phyloP scores from a whole-genome alignment of 2,113 vertebrate species.

The Canis aureus region DNA sequence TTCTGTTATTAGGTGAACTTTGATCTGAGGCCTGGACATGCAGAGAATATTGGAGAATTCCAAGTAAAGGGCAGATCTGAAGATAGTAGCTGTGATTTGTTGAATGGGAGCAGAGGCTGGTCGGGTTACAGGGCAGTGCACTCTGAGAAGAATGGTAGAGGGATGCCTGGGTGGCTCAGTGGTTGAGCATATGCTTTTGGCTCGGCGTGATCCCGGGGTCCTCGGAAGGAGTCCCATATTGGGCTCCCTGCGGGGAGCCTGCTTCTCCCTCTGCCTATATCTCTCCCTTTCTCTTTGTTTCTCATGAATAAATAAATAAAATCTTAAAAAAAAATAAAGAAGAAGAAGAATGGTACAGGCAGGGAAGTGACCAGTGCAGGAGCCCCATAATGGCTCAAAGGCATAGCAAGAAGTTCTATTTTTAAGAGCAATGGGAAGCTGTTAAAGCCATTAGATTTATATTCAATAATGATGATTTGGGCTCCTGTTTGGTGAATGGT shows the following conservation, averaged over 20 bases:
- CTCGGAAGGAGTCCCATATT: too few species aligned
- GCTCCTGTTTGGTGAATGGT: not conserved
- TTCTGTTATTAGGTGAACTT: not conserved
- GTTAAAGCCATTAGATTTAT: not conserved
- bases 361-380: too few species aligned
- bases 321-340: too few species aligned
- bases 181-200: too few species aligned
- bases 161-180: too few species aligned
- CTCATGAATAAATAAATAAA: too few species aligned
- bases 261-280: too few species aligned
- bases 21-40: not conserved
- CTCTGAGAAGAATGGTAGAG: not conserved
- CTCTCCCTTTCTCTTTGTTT: too few species aligned
- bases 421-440: not conserved
- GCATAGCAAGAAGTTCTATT: not conserved
- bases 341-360: too few species aligned
- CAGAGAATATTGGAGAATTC: not conserved
- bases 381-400: too few species aligned
- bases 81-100: not conserved
- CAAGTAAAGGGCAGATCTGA: not conserved
- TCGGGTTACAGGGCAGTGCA: not conserved
- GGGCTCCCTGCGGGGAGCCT: too few species aligned
- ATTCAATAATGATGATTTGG: not conserved
- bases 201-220: too few species aligned
- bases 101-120: not conserved